A percentile compares a stretch with the other conserved stretches of the same genome.
Evolutionary conservation across 2,888 invertebrate species (phyloP).

Genomic region (Drosophila mimetica): DNA sequence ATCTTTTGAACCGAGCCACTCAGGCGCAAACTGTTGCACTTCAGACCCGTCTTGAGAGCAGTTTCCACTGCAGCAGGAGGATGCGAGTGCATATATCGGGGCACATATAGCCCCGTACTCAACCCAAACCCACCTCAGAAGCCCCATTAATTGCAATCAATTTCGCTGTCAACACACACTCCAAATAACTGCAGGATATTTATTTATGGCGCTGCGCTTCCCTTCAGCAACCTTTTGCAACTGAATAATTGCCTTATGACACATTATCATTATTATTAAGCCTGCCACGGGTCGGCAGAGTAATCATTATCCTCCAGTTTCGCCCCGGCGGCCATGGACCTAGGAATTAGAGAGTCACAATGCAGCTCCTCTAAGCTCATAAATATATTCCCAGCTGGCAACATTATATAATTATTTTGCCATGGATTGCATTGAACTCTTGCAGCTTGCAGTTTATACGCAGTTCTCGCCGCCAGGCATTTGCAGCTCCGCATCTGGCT

Average conservation of each 20-base stretch:
- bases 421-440: conserved; percentile 31
- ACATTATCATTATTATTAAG: conserved; percentile 79
- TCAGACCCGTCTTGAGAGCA: conserved; percentile 35
- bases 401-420: conserved; percentile 79
- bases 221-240: conserved; percentile 61
- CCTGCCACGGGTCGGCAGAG: conserved; percentile 37
- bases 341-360: conserved; percentile 63
- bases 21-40: conserved; percentile 62
- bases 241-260: conserved; percentile 80
- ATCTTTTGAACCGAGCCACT: conserved; percentile 68
- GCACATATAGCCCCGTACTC: not conserved
- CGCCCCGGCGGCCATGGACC: conserved; percentile 43
- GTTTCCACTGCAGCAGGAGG: not conserved
- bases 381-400: conserved; percentile 69
- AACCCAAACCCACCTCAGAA: not conserved
- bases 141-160: conserved; percentile 78
- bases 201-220: conserved; percentile 60
- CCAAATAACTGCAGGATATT: conserved; percentile 77
- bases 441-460: conserved; percentile 18
- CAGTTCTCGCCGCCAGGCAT: conserved; percentile 23
- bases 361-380: conserved; percentile 52
- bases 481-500: conserved; percentile 15
- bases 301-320: conserved; percentile 63
- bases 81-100: no score
- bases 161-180: conserved; percentile 77